Evolutionary conservation across 1,140 invertebrate species (phyloP).

Genomic region (Coptotermes formosanus): DNA sequence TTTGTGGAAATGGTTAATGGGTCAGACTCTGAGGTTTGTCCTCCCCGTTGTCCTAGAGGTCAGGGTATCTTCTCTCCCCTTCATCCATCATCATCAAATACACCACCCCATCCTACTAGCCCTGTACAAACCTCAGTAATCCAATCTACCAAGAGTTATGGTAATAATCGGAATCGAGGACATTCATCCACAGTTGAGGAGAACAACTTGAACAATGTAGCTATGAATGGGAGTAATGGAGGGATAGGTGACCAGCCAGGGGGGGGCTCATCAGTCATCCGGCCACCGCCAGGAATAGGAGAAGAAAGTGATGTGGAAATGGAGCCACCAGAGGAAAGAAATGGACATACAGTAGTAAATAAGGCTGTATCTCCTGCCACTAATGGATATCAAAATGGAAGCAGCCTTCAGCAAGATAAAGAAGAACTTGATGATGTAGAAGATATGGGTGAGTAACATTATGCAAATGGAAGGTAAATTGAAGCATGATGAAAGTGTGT

Average conservation of each 20-base stretch:
- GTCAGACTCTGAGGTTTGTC: slow-evolving; percentile 68
- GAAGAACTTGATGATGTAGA: slow-evolving; percentile 56
- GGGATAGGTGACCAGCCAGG: slow-evolving; percentile 34
- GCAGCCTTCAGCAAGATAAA: slow-evolving; percentile 43
- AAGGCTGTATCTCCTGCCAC: slow-evolving; percentile 38
- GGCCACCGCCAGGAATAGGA: neutral
- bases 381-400: slow-evolving; percentile 69
- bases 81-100: slow-evolving; percentile 23
- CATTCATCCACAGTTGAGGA: slow-evolving; percentile 47
- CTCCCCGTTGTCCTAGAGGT: slow-evolving; percentile 36
- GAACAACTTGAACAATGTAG: slow-evolving; percentile 53
- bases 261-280: neutral
- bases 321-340: slow-evolving; percentile 50
- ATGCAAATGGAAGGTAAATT: too few species aligned
- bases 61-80: slow-evolving; percentile 36
- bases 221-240: slow-evolving; percentile 52
- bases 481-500: too few species aligned
- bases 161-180: slow-evolving; percentile 50
- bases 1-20: slow-evolving; percentile 95
- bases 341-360: slow-evolving; percentile 40
- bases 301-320: slow-evolving; percentile 59
- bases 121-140: slow-evolving; percentile 69
- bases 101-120: slow-evolving; percentile 47
- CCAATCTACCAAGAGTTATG: slow-evolving; percentile 64
- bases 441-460: slow-evolving; percentile 48